Conservation (phyloP, 2,797 vertebrate genomes). For the Schizothorax lantsangensis region DNA sequence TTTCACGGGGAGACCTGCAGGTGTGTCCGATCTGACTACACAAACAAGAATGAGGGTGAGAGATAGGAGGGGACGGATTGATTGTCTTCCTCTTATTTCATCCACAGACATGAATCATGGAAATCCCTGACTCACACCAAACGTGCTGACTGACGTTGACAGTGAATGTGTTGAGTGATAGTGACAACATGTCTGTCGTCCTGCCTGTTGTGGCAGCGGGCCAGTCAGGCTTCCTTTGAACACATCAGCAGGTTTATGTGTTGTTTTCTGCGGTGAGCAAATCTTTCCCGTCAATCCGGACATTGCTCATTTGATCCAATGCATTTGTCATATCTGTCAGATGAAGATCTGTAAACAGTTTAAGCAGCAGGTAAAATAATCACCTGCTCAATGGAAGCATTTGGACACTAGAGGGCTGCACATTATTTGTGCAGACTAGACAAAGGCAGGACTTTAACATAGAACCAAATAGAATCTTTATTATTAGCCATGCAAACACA, state of each 20-base stretch:
- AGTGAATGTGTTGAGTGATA: conserved; percentile 52
- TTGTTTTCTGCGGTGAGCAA: conserved; percentile 21
- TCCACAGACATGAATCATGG: conserved; percentile 77
- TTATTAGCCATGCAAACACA: not conserved
- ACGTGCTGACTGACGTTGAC: conserved; percentile 70
- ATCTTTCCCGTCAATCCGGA: conserved; percentile 43
- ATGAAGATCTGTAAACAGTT: conserved; percentile 4
- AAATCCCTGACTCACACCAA: conserved; percentile 76
- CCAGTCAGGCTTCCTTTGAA: conserved; percentile 39
- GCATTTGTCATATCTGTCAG: conserved; percentile 8
- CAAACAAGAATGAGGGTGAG: conserved; percentile 6
- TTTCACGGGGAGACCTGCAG: conserved; percentile 25
- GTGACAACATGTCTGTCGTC: conserved; percentile 80
- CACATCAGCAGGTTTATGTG: conserved; percentile 11
- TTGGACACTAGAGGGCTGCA: conserved; percentile 46
- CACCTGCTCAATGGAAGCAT: not conserved
- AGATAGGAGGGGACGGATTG: conserved; percentile 27
- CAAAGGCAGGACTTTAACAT: not conserved
- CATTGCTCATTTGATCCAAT: conserved; percentile 13
- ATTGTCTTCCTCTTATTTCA: conserved; percentile 54
- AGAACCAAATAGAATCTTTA: not conserved
- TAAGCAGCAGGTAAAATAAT: not conserved
- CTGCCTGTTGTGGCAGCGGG: conserved; percentile 67
- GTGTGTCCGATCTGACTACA: conserved; percentile 9
- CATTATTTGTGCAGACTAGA: conserved; percentile 18